These are phyloP conservation scores for Sprattus sprattus DNA, from an alignment of 2,113 vertebrate species.

Conservation along the genomic window DNA sequence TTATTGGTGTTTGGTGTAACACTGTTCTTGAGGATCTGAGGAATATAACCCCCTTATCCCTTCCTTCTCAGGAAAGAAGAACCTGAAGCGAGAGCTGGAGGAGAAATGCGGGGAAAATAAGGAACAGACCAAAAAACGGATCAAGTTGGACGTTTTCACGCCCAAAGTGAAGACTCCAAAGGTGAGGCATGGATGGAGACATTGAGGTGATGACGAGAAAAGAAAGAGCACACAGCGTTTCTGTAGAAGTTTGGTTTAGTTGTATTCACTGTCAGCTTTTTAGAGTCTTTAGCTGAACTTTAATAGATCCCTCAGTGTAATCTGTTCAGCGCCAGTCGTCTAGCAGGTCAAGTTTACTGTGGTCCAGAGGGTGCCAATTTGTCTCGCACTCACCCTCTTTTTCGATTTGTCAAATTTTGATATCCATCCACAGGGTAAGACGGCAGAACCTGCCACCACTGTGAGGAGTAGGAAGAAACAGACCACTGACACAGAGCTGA, in stretches of 20 bases:
- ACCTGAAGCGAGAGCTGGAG: slow-evolving; percentile 34
- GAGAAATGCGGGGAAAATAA: neutral
- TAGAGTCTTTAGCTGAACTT: neutral
- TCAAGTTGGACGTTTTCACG: slow-evolving; percentile 26
- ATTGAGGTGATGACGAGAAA: neutral
- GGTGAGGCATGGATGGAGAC: slow-evolving; percentile 24
- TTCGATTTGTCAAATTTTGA: neutral
- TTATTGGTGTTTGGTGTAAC: neutral
- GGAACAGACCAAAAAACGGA: slow-evolving; percentile 42
- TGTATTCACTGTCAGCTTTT: neutral
- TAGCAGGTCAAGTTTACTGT: neutral
- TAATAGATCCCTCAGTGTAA: neutral
- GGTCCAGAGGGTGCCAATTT: neutral
- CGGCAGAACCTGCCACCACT: slow-evolving; percentile 30
- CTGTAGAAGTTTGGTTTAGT: neutral
- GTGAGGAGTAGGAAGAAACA: slow-evolving; percentile 53
- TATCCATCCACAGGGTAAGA: slow-evolving; percentile 12
- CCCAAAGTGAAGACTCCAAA: slow-evolving; percentile 25
- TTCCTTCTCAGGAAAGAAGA: neutral
- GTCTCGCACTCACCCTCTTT: neutral
- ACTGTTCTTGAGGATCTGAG: slow-evolving; percentile 26
- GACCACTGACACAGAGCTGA: slow-evolving; percentile 38
- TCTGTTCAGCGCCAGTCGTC: neutral
- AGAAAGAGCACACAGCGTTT: neutral
- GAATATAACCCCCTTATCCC: neutral